A percentile compares a stretch with the other conserved stretches of the same genome.
These are phyloP conservation scores for Vandiemenella viatica DNA, from an alignment of 2,888 invertebrate genomes.

Conservation along the genomic window DNA sequence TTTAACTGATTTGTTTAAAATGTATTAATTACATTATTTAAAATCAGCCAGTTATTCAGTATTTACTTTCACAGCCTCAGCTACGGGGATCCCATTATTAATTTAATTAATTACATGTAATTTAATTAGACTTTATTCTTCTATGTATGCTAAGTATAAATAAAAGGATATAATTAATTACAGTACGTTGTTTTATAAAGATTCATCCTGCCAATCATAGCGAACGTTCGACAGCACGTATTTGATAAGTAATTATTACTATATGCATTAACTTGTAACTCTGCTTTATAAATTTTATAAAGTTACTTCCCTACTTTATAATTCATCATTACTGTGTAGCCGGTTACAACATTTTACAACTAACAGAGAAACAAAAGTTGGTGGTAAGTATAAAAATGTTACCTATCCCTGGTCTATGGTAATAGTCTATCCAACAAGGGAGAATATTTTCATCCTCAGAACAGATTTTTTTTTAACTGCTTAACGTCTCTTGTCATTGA, in stretches of 20 bases:
- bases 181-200: background rate
- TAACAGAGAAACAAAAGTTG: background rate
- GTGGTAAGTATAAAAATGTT: background rate
- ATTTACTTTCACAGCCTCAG: background rate
- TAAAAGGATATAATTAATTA: background rate
- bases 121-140: background rate
- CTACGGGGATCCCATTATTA: background rate
- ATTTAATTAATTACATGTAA: background rate
- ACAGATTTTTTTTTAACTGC: too few relatives aligned
- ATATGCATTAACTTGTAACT: background rate
- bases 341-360: background rate
- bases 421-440: too few relatives aligned
- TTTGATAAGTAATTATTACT: background rate
- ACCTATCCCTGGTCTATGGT: background rate
- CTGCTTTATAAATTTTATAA: background rate
- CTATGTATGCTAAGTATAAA: background rate
- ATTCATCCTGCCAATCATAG: background rate
- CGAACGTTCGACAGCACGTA: background rate
- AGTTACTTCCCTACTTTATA: background rate
- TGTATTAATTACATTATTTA: too few relatives aligned
- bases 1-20: too few relatives aligned
- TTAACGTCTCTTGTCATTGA: too few relatives aligned
- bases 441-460: too few relatives aligned
- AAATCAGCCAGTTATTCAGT: background rate
- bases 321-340: background rate